A percentile compares a stretch with the other conserved stretches of the same genome.
These are phyloP conservation scores for Xiphophorus hellerii DNA, from an alignment of 2,113 vertebrate species.

Conservation along the genomic window DNA sequence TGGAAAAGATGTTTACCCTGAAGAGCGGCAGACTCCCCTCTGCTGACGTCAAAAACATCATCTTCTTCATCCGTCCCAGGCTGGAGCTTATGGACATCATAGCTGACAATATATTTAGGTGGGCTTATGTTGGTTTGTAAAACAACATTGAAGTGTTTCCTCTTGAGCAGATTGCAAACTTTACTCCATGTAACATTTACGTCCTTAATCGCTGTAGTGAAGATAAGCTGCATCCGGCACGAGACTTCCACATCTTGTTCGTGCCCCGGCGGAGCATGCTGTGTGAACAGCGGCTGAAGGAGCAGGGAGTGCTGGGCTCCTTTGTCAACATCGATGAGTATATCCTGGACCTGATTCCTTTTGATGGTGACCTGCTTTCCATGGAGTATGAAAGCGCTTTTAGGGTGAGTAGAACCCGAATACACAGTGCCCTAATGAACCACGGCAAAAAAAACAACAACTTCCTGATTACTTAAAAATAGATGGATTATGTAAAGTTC, in stretches of 20 bases:
- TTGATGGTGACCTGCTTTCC: slow-evolving; percentile 94
- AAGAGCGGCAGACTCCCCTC: slow-evolving; percentile 89
- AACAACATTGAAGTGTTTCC: neutral
- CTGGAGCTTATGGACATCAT: slow-evolving; percentile 98
- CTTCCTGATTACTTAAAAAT: neutral
- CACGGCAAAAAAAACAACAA: neutral
- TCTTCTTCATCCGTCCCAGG: slow-evolving; percentile 94
- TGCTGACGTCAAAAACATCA: slow-evolving; percentile 95
- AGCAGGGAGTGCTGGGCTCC: slow-evolving; percentile 90
- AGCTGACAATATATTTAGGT: slow-evolving; percentile 92
- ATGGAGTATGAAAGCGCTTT: slow-evolving; percentile 97
- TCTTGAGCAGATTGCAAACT: neutral
- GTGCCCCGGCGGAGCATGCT: slow-evolving; percentile 93
- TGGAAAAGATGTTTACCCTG: slow-evolving; percentile 99
- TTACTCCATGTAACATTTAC: neutral
- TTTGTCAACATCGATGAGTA: slow-evolving; percentile 94
- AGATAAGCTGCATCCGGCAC: slow-evolving; percentile 84
- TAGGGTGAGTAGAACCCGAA: slow-evolving; percentile 79
- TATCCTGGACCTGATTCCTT: slow-evolving; percentile 94
- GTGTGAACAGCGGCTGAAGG: slow-evolving; percentile 94
- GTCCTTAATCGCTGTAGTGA: slow-evolving; percentile 79
- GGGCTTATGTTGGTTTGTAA: neutral
- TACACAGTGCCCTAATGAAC: neutral
- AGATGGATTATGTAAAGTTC: neutral
- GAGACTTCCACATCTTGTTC: slow-evolving; percentile 96